Percentiles rank a stretch among this genome's conserved stretches.
Evolutionary conservation across 2,113 vertebrate species (phyloP).

Genomic region (Cottus gobio): DNA sequence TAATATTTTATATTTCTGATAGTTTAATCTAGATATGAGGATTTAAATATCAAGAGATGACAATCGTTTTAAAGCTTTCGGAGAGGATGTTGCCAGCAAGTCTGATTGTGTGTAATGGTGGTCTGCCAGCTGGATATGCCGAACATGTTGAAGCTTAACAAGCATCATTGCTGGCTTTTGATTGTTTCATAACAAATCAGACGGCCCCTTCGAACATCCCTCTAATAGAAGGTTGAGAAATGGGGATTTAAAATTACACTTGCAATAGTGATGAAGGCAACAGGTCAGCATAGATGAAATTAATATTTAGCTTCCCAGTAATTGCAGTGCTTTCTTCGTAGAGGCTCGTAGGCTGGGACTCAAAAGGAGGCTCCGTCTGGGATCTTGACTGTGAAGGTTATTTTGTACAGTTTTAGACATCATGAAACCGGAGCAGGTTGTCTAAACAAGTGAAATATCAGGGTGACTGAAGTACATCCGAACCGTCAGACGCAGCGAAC

Average conservation of each 20-base stretch:
- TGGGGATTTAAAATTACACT: conserved; percentile 33
- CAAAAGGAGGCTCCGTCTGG: conserved; percentile 24
- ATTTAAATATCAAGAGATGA: conserved; percentile 25
- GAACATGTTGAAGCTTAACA: conserved; percentile 46
- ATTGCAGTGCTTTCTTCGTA: conserved; percentile 32
- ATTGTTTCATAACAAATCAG: conserved; percentile 32
- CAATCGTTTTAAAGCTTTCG: conserved; percentile 23
- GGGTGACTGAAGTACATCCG: conserved; percentile 43
- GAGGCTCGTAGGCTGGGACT: conserved; percentile 22
- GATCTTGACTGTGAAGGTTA: conserved; percentile 28
- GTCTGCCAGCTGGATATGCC: conserved; percentile 42
- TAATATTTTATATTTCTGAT: conserved; percentile 18
- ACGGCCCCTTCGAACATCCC: conserved; percentile 5
- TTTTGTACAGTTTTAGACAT: conserved; percentile 35
- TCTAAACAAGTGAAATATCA: conserved; percentile 41
- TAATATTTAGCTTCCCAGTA: conserved; percentile 12
- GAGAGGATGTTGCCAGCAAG: conserved; percentile 14
- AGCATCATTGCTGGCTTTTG: conserved; percentile 38
- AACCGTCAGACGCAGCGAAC: conserved; percentile 18
- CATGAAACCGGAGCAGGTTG: conserved; percentile 38
- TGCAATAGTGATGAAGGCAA: conserved; percentile 13
- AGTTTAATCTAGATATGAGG: conserved; percentile 23
- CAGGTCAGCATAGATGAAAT: conserved; percentile 33
- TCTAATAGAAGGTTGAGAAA: conserved; percentile 34
- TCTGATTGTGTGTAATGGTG: conserved; percentile 47